Base-by-base conservation (phyloP, 1,140 invertebrate species). In the Papilio glaucus region DNA sequence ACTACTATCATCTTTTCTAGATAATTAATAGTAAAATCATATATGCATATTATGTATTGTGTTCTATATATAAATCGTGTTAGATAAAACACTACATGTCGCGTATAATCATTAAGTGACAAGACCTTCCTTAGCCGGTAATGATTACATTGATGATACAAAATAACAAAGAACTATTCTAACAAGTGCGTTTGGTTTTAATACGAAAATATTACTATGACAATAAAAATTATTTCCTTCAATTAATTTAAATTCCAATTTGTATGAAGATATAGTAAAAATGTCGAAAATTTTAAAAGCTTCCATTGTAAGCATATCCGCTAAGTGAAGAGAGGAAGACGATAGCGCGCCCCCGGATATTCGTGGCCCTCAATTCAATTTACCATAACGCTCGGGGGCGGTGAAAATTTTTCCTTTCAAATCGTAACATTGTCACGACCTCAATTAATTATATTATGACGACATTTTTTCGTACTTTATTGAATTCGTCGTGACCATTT, bases 341-440 rank as follows among this genome's bases (percentile, higher is more conserved):
- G 77, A 75, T 68, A 65, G 49, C 61, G 49, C 61, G 61, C 65
- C 67, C 72, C 76, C 74, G 73, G 79, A 83, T 83, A 82, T 79
- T 81, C 85, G 82, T 73, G 80, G 78, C 71, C 76, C 82, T 79
- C 80, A 83, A 89, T 90, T 89, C 85, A 90, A 90, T 91, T 87
- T 89, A 71, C 65, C 76, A 70, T 75, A 79, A 77, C 84, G 84
- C 85, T 87, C 74, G 73, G 63, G 84, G 83, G 80, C 79, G 79
- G 85, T 87, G 86, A 86, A 89, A 89, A 88, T 86, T 86, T 86
- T 88, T 85, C 81, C 80, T 86, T 82, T 80, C 71, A 72, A 72
- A 72, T 85, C 80, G 85, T 85, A 82, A 81, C 77, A 76, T 77
- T 79, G 83, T 85, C 87, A 87, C 80, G 81, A 74, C 77, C 78